Conservation (phyloP, 1,140 invertebrate genomes). For the Vanessa tameamea region DNA sequence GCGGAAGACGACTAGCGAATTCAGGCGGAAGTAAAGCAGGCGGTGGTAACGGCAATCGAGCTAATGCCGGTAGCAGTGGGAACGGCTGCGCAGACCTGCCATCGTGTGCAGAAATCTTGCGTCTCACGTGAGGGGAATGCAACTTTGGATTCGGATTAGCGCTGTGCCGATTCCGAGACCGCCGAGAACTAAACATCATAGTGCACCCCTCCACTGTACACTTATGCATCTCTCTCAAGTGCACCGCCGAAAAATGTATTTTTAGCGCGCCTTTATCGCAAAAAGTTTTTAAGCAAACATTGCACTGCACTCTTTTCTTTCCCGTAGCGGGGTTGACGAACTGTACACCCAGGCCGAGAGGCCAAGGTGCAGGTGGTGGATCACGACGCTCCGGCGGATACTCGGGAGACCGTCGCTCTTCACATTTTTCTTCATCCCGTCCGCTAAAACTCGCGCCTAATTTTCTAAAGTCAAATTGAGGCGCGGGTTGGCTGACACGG, state of each 20-base stretch:
- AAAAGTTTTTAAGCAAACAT: slow-evolving; percentile 99
- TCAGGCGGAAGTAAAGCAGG: slow-evolving; percentile 73
- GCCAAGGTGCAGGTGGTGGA: slow-evolving; percentile 80
- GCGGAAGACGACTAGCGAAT: slow-evolving; percentile 81
- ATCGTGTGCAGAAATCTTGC: slow-evolving; percentile 96
- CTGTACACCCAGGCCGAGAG: slow-evolving; percentile 92
- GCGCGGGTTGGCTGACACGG: slow-evolving; percentile 66
- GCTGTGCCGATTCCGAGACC: slow-evolving; percentile 89
- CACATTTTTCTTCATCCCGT: slow-evolving; percentile 67
- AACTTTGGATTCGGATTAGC: slow-evolving; percentile 99
- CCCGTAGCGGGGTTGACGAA: slow-evolving; percentile 95
- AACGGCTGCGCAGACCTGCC: slow-evolving; percentile 93
- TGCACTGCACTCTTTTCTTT: slow-evolving; percentile 98
- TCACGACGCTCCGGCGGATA: slow-evolving; percentile 66
- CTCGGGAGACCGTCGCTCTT: slow-evolving; percentile 67
- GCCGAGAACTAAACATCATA: slow-evolving; percentile 90
- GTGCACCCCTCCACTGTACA: slow-evolving; percentile 90
- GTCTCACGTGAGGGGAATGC: slow-evolving; percentile 95
- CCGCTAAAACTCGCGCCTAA: slow-evolving; percentile 78
- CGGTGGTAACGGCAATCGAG: slow-evolving; percentile 75
- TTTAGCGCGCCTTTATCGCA: slow-evolving; percentile 99
- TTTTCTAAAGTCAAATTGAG: slow-evolving; percentile 80
- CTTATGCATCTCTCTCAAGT: slow-evolving; percentile 88
- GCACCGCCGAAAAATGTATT: slow-evolving; percentile 99
- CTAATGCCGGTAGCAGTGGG: slow-evolving; percentile 84